These are phyloP conservation scores for Idaea straminata DNA, from an alignment of 2,888 invertebrate species.

Conservation along the genomic window DNA sequence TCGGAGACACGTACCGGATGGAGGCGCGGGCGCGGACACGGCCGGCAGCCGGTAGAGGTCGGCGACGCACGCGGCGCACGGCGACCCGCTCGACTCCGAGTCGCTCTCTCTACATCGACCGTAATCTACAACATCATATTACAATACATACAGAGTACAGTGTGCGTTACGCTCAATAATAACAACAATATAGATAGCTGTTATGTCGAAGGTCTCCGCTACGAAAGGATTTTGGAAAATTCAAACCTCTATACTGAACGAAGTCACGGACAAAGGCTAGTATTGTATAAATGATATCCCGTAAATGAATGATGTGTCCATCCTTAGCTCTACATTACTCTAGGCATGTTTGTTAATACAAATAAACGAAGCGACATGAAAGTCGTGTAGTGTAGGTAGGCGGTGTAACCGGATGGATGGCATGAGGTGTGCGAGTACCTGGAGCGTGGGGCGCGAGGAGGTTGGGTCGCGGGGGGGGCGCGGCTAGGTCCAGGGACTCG, in stretches of 20 bases:
- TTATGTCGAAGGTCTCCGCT: background rate
- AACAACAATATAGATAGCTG: background rate
- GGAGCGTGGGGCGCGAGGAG: conserved; percentile 40
- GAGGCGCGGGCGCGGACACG: conserved; percentile 45
- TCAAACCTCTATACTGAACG: no score
- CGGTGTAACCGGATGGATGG: conserved; percentile 25
- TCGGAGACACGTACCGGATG: conserved; percentile 36
- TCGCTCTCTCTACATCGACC: conserved; percentile 52
- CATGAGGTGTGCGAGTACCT: conserved; percentile 13
- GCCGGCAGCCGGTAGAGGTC: conserved; percentile 54
- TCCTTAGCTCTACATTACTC: conserved; percentile 1
- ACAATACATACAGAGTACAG: conserved; percentile 1
- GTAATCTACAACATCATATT: conserved; percentile 35
- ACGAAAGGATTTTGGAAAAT: no score
- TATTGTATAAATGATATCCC: no score
- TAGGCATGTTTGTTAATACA: background rate
- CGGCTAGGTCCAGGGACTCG: conserved; percentile 46
- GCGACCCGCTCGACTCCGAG: conserved; percentile 67
- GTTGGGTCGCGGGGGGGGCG: conserved; percentile 56
- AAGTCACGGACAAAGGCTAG: no score
- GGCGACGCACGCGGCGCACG: conserved; percentile 65
- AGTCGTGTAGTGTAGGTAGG: no score
- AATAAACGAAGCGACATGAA: no score
- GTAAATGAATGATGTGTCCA: background rate
- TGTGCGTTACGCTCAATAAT: no score